Conservation (phyloP, 2,888 invertebrate genomes). For the Erpobdella octoculata region DNA sequence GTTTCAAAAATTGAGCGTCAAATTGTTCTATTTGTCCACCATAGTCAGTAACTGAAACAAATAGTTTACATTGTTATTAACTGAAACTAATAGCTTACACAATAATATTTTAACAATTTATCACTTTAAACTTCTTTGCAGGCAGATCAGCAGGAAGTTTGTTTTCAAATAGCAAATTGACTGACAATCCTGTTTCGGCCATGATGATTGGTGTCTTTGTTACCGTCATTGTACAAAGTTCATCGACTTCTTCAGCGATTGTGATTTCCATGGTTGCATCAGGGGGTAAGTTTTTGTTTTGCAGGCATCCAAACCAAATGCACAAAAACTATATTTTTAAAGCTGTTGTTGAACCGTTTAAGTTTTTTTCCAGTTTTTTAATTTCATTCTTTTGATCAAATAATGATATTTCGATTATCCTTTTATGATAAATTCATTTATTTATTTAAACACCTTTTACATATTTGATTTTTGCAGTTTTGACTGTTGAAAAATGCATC, state of each 20-base stretch:
- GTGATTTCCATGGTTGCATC: conserved; percentile 49
- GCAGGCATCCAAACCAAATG: background rate
- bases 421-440: no score
- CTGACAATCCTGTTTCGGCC: conserved; percentile 56
- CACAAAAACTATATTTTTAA: background rate
- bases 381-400: background rate
- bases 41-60: no score
- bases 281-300: conserved; percentile 40
- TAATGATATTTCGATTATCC: no score
- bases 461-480: conserved; percentile 41
- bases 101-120: background rate
- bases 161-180: conserved; percentile 49
- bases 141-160: conserved; percentile 28
- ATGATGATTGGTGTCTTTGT: conserved; percentile 58
- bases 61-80: no score
- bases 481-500: conserved; percentile 53
- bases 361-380: background rate
- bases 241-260: conserved; percentile 55
- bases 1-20: no score
- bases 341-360: background rate
- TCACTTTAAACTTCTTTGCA: background rate
- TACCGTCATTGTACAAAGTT: conserved; percentile 57
- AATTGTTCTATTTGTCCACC: no score
- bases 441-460: no score
- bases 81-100: background rate